These are phyloP conservation scores for Atherix ibis DNA, from an alignment of 2,888 invertebrate genomes.

Conservation along the genomic window DNA sequence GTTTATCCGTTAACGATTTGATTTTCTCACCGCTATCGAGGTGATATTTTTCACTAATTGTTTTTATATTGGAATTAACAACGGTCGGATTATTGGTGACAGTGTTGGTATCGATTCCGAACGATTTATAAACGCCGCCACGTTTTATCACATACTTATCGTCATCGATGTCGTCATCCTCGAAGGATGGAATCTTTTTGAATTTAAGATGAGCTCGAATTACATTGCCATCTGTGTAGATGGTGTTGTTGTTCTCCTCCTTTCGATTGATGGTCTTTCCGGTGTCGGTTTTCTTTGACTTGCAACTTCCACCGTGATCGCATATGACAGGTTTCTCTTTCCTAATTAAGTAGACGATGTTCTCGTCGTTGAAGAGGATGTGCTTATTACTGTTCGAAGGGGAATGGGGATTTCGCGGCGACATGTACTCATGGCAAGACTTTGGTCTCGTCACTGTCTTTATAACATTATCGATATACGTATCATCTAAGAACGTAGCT, in stretches of 20 bases:
- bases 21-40: constrained; percentile 13
- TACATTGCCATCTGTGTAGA: constrained; percentile 6
- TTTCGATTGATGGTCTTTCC: no score
- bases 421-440: constrained; percentile 5
- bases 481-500: constrained; percentile 19
- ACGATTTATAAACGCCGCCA: background rate
- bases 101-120: constrained; percentile 12
- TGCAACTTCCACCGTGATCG: constrained; percentile 1
- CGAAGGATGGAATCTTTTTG: constrained; percentile 9
- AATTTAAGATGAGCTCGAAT: constrained; percentile 10
- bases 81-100: constrained; percentile 24
- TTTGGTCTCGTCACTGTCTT: constrained; percentile 10
- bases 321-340: constrained; percentile 27
- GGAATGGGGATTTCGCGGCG: constrained; percentile 7
- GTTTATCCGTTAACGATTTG: constrained; percentile 34
- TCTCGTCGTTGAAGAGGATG: constrained; percentile 31
- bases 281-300: constrained; percentile 2
- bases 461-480: constrained; percentile 18
- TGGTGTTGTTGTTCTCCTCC: constrained; percentile 10
- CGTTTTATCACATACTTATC: background rate
- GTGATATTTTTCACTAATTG: no score
- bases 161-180: constrained; percentile 7
- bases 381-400: constrained; percentile 22
- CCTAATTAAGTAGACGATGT: constrained; percentile 30
- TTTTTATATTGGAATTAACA: constrained; percentile 12